These are phyloP conservation scores for Philotrypesis tridentata DNA, from an alignment of 1,140 invertebrate genomes.

Conservation along the genomic window DNA sequence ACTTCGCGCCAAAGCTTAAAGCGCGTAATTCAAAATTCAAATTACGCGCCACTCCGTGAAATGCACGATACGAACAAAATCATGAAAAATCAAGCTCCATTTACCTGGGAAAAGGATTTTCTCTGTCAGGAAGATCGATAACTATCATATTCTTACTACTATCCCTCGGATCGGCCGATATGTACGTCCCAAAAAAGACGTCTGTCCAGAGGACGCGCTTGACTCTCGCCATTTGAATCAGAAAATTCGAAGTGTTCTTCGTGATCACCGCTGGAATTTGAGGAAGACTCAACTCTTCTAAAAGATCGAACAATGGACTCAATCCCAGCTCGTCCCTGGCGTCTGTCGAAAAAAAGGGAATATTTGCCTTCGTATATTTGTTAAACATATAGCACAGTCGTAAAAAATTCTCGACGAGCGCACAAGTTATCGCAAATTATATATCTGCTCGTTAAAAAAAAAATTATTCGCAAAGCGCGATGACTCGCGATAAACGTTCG, in stretches of 20 bases:
- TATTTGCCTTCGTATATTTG: too few species aligned
- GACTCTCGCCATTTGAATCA: slow-evolving; percentile 77
- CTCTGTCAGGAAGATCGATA: slow-evolving; percentile 77
- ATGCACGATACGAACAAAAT: too few species aligned
- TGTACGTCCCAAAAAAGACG: slow-evolving; percentile 80
- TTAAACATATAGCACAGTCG: too few species aligned
- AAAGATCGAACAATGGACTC: slow-evolving; percentile 75
- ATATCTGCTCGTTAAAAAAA: too few species aligned
- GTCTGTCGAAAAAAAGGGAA: slow-evolving; percentile 69
- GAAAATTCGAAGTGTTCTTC: slow-evolving; percentile 74
- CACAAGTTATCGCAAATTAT: too few species aligned
- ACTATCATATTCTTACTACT: slow-evolving; percentile 78
- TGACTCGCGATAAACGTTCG: too few species aligned
- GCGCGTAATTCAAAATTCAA: too few species aligned
- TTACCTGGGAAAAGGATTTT: slow-evolving; percentile 80
- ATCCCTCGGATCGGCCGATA: slow-evolving; percentile 81
- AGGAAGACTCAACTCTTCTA: slow-evolving; percentile 76
- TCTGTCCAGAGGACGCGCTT: slow-evolving; percentile 79
- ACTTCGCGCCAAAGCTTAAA: too few species aligned
- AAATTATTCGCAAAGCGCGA: too few species aligned
- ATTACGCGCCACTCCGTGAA: too few species aligned
- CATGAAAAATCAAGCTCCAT: background rate
- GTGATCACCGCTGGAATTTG: slow-evolving; percentile 76
- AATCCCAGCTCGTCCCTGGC: slow-evolving; percentile 77
- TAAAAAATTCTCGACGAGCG: too few species aligned